phyloP scores from a whole-genome alignment of 2,113 vertebrate species.

The Grallaria varia region DNA sequence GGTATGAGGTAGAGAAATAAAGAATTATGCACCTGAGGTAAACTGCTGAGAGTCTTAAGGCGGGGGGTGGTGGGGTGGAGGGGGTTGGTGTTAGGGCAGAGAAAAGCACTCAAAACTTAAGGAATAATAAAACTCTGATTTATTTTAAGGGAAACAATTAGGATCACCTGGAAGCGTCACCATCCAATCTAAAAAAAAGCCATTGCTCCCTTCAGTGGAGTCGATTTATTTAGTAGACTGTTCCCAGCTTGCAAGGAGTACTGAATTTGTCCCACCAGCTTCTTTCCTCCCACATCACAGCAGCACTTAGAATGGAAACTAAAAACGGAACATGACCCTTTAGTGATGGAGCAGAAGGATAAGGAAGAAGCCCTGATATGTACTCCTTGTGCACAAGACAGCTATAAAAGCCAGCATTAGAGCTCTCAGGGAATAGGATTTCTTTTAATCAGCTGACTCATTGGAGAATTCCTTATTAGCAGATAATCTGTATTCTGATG shows the following conservation, averaged over 20 bases:
- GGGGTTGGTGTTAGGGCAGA: too few species aligned
- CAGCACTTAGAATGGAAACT: not conserved
- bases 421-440: not conserved
- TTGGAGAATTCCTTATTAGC: not conserved
- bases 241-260: not conserved
- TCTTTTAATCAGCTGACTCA: conserved; percentile 1
- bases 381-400: not conserved
- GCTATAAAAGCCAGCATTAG: not conserved
- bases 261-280: not conserved
- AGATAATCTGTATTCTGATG: conserved; percentile 14
- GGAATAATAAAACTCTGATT: not conserved
- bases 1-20: not conserved
- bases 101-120: not conserved
- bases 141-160: not conserved
- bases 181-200: not conserved
- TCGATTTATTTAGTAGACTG: not conserved
- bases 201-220: not conserved
- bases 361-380: not conserved
- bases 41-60: not conserved
- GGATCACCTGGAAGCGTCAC: not conserved
- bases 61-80: too few species aligned
- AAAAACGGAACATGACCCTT: not conserved
- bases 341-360: not conserved
- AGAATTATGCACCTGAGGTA: not conserved
- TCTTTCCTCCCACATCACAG: not conserved